Evolutionary conservation across 1,140 invertebrate species (phyloP).

Genomic region (Colletes latitarsis): DNA sequence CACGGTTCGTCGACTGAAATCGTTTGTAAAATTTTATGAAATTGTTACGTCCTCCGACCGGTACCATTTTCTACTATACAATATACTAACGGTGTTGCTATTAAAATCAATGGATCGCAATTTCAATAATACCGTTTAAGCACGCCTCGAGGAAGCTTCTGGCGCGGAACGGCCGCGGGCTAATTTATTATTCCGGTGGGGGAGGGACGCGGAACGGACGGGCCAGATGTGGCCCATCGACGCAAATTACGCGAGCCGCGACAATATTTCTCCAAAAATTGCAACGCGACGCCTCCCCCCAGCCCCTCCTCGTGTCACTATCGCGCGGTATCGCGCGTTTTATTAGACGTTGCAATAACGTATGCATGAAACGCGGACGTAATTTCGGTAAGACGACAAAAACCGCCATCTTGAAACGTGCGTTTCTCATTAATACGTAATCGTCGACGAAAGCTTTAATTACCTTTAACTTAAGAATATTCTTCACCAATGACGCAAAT

Average conservation of each 20-base stretch:
- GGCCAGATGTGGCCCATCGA: conserved; percentile 45
- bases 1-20: no score
- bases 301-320: background rate
- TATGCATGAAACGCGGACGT: conserved; percentile 12
- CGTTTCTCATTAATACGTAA: no score
- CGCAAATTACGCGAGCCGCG: conserved; percentile 37
- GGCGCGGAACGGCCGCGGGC: conserved; percentile 9
- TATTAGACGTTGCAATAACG: conserved; percentile 44
- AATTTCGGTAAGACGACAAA: no score
- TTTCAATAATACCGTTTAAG: conserved; percentile 54
- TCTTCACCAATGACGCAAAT: no score
- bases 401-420: no score
- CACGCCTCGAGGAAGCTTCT: conserved; percentile 36
- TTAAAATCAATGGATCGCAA: conserved; percentile 46
- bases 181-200: conserved; percentile 42
- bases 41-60: no score
- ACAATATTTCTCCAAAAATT: conserved; percentile 49
- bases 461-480: no score
- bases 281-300: background rate
- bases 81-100: background rate
- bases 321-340: conserved; percentile 33
- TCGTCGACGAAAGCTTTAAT: background rate
- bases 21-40: no score
- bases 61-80: no score
- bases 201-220: conserved; percentile 7